Base-by-base conservation (phyloP, 1,140 invertebrate species). In the Dendrolimus kikuchii region DNA sequence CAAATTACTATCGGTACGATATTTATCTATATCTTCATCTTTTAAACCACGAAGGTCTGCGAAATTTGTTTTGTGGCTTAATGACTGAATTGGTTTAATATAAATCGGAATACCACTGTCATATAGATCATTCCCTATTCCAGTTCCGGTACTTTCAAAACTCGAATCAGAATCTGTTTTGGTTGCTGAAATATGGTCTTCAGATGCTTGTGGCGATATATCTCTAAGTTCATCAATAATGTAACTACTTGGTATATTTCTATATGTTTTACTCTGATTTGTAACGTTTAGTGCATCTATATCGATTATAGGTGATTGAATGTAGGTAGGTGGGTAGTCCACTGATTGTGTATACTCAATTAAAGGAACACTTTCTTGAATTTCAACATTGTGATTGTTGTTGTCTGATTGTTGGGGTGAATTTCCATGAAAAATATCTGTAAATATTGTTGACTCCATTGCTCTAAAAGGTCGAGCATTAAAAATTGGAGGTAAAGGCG, bases 301-400 rank as follows among this genome's bases (percentile, higher is more conserved):
- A 62, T 92, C 91, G 41, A 92, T 88, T 38, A 92, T 62, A 52
- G 91, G 91, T 40, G 91, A 91, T 60, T 91, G 89, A 46, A 92
- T 88, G 48, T 90, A 78, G 43, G 88, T 90, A 8, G 90, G 83
- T 6, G 91, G 91, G 79, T 92, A 91, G 61, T 92, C 91, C 57
- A 92, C 81, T 9, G 90, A 89, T 42, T 91, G 90, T 7, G 90
- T 84, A 67, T 88, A 92, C 63, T 92, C 91, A 8, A 87, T 89
- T 39, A 92, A 52, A 46, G 90, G 89, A 51, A 92, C 80, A 73
- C 91, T 92, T 59, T 90, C 88, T 45, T 88, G 77, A 40, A 92
- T 86, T 61, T 91, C 86, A 47, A 91, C 66, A 59, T 75, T 78
- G n/a, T n/a, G n/a, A n/a, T n/a, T n/a, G n/a, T n/a, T n/a, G 55